Base-by-base conservation (phyloP, 2,113 vertebrate genomes). In the Indri indri region DNA sequence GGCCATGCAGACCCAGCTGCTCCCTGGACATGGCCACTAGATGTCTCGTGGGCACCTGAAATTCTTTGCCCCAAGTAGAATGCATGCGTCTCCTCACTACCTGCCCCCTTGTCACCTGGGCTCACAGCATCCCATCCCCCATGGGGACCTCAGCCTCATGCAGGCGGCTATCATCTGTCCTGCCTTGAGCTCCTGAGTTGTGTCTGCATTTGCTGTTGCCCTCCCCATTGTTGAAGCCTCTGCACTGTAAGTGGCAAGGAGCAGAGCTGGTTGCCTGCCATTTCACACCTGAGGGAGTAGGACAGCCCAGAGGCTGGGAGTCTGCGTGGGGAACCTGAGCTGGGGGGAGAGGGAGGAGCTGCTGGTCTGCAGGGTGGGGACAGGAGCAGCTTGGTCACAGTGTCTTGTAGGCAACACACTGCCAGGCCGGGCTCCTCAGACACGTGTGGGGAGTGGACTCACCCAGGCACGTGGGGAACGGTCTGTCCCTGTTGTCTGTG, bases 401-500 rank as follows among this genome's bases (percentile, higher is more conserved):
- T 32, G 18, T 77, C 30, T 32, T 52, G 18, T 5, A 77, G 45
- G 74, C 47, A 27, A 27, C 59, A 5, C 59, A 61, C 59, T 61
- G 59, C 59, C 25, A 61, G 73, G 7, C 47, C 0, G 0, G 47
- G 47, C 32, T 77, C 47, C 47, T 77, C 47, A 34, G 17, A 20
- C 30, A 34, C 30, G 18, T 4, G 2, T 77, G 17, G 45, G 17
- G 30, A 0, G 27, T 34, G 18, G 74, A 52, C 5, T 34, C 32
- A 77, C 10, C 30, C 2, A 2, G 9, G 0, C 2, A 17, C 6
- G 0, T 11, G 27, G 42, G 42, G 8, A 45, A 74, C 14, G 27
- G 73, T 27, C 27, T 47, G 25, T 47, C 27, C 14, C 34, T 32
- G 30, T 45, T 77, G 47, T 77, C 14, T 18, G 14, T 16, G 34